Evolutionary conservation across 92 coral and sea anemone genomes (phyloP).

Genomic region (Micromussa lordhowensis): DNA sequence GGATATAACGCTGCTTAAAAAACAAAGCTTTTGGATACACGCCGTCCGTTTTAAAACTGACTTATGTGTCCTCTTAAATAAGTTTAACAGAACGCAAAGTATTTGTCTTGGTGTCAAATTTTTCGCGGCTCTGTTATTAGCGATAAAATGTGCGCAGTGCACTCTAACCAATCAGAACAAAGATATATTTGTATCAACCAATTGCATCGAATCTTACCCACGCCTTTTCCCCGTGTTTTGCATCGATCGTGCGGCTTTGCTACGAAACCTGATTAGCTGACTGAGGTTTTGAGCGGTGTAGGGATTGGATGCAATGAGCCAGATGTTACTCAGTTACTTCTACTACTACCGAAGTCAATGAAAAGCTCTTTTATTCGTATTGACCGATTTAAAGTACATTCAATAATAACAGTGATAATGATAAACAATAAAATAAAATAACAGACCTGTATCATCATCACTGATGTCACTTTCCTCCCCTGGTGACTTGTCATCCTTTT

Average conservation of each 20-base stretch:
- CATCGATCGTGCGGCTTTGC: not conserved
- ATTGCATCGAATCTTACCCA: not conserved
- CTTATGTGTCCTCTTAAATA: no score
- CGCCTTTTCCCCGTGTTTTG: not conserved
- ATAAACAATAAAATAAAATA: not conserved
- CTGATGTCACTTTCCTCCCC: constrained; percentile 89
- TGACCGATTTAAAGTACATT: not conserved
- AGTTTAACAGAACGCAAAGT: no score
- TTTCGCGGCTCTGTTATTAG: not conserved
- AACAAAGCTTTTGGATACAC: no score
- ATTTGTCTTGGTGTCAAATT: not conserved
- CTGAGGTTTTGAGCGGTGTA: not conserved
- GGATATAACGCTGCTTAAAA: no score
- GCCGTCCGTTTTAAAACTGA: no score
- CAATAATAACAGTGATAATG: no score
- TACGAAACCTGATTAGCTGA: not conserved
- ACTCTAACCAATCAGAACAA: not conserved
- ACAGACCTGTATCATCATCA: constrained; percentile 77
- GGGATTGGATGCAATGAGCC: not conserved
- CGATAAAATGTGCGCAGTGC: not conserved
- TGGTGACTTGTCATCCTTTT: constrained; percentile 74
- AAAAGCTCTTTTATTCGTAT: not conserved
- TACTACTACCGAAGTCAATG: not conserved
- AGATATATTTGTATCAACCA: not conserved
- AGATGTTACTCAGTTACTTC: not conserved